phyloP scores from a whole-genome alignment of 2,797 vertebrate genomes.

The Heliangelus exortis region DNA sequence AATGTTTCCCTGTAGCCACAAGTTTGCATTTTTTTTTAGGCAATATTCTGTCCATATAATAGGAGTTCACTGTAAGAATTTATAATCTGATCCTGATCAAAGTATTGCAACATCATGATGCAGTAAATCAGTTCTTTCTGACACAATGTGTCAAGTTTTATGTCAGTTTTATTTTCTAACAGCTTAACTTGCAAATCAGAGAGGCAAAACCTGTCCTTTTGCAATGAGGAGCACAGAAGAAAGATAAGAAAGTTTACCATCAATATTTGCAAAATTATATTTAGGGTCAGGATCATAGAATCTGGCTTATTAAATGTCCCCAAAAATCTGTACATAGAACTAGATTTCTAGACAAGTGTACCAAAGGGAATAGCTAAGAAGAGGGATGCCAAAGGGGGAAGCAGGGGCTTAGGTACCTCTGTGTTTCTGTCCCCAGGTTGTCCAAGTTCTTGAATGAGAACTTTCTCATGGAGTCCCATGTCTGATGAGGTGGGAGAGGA shows the following conservation, averaged over 20 bases:
- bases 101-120: background rate
- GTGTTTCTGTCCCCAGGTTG: background rate
- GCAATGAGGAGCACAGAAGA: background rate
- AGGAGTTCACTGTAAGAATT: background rate
- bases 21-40: background rate
- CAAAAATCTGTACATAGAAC: background rate
- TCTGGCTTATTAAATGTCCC: background rate
- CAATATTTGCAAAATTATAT: background rate
- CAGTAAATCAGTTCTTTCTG: background rate
- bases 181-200: background rate
- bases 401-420: background rate
- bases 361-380: background rate
- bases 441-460: background rate
- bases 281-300: background rate
- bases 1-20: background rate
- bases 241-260: background rate
- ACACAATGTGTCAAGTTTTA: background rate
- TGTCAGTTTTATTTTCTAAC: background rate
- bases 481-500: background rate
- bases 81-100: background rate
- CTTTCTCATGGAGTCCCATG: background rate
- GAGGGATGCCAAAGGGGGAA: background rate
- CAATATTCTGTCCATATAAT: background rate
- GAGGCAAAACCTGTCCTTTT: accelerated
- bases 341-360: background rate